Evolutionary conservation across 2,113 vertebrate species (phyloP).

Genomic region (Bubo bubo): DNA sequence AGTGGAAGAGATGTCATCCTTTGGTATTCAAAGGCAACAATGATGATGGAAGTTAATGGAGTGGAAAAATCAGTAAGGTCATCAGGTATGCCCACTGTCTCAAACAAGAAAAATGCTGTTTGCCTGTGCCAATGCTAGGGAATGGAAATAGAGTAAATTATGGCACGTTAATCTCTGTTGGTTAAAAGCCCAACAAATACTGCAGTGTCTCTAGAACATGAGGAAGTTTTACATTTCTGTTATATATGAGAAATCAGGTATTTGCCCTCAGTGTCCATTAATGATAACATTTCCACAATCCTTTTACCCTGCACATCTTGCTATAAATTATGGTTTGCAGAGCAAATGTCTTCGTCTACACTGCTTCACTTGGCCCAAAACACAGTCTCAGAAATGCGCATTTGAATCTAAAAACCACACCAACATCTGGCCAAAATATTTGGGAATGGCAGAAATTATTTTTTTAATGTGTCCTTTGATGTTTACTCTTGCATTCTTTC

Average conservation of each 20-base stretch:
- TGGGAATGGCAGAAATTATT: background rate
- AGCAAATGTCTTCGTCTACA: constrained; percentile 25
- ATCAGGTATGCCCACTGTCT: background rate
- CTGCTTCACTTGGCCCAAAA: constrained; percentile 50
- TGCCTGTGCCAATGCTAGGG: background rate
- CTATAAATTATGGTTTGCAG: constrained; percentile 22
- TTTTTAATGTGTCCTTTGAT: background rate
- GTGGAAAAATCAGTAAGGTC: constrained; percentile 3
- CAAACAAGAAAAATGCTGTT: background rate
- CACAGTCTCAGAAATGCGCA: background rate
- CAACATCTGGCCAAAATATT: constrained; percentile 48
- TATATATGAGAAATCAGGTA: background rate
- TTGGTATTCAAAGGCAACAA: background rate
- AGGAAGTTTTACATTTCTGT: constrained; percentile 6
- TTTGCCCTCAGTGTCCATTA: background rate
- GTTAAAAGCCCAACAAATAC: background rate
- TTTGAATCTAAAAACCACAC: constrained; percentile 52
- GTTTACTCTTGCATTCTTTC: background rate
- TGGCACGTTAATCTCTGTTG: background rate
- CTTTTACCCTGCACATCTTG: background rate
- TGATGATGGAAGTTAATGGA: background rate
- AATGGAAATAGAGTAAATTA: background rate
- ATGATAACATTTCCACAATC: background rate
- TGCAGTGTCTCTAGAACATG: background rate
- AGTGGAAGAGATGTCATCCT: background rate